Base-by-base conservation (phyloP, 2,888 invertebrate species). In the Xanthorhoe designata region DNA sequence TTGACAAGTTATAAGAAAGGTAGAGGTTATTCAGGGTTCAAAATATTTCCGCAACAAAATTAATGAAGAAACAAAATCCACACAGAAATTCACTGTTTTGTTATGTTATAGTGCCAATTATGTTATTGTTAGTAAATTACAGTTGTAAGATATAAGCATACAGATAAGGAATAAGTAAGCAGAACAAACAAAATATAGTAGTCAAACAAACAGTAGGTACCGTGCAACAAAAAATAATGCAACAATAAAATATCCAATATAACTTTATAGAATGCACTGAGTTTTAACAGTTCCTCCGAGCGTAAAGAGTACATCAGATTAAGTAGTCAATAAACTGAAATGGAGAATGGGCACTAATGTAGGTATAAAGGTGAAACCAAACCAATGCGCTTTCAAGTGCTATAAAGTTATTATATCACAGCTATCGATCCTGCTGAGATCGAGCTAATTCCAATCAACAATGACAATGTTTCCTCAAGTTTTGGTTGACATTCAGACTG, bases 221-320 rank as follows among this genome's bases (percentile, higher is more conserved):
- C 53, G 45, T 54, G 54, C 53, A 53, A 47, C 29, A 8, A 45
- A 32, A 53, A 52, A 60, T 10, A 13, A 42, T 13, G 13, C 38
- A 42, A 3, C 13, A 38, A 38, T 13, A 4, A 3, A 13, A 42
- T 42, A 42, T 9, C 38, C 38, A 0, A 13, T 42, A 24, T 24
- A 42, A 42, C 38, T 13, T 13, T 42, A 2, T 35, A 35, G 8
- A 35, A 35, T 42, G 32, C 32, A 38, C 2, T 38, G 38, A 35
- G 35, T 6, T 35, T 35, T 35, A 6, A 38, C 32, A 32, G 7
- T 32, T 32, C 32, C 32, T 7, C 32, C 7, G 32, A 32, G 32
- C 32, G 7, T 7, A 32, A 32, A 32, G 6, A 32, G 4, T 24
- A 24, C 24, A 24, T 24, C 24, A 1, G 2, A 24, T n/a, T n/a